Evolutionary conservation across 1,140 invertebrate genomes (phyloP), one percentile per base, ranked within the genome.

Genomic region (Wasmannia auropunctata): DNA sequence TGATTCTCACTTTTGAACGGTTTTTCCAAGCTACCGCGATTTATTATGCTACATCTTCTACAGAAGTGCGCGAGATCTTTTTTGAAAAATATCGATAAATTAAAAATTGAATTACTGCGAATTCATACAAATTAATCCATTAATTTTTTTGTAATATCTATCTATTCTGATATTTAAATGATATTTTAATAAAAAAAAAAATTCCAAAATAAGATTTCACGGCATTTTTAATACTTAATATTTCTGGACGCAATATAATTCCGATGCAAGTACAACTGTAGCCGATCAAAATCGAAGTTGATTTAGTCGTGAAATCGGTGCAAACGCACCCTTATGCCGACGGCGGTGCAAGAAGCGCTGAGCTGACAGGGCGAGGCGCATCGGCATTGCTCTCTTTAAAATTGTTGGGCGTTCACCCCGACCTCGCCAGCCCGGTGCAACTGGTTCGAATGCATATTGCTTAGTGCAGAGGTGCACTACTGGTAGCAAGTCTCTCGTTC

Each of bases 371-470:
- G 89, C 87, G 84, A 91, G 87, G 87, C 88, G 85, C 87, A 87
- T 91, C 86, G 76, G 89, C 77, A 58, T 67, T 90, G 88, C 93
- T 94, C 93, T 94, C 92, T 95, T 95, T 95, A 93, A 93, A 94
- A 85, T 89, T 93, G 93, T 95, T 94, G 94, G 94, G 90, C 94
- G 94, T 95, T 95, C 94, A 94, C 94, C 94, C 93, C 94, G 94
- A 95, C 94, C 94, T 94, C 93, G 93, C 85, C 92, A 91, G 90
- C 92, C 90, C 91, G 88, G 93, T 88, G 92, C 92, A 93, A 94
- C 93, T 94, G 94, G 93, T 94, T 94, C 93, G 93, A 93, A 93
- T 93, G 91, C 92, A 91, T 91, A 91, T 90, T 81, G 86, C 88
- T 85, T 92, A 92, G 93, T 84, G 86, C 88, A 88, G 87, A 92